phyloP scores from a whole-genome alignment of 1,140 invertebrate genomes.

The Meteorus sp. region DNA sequence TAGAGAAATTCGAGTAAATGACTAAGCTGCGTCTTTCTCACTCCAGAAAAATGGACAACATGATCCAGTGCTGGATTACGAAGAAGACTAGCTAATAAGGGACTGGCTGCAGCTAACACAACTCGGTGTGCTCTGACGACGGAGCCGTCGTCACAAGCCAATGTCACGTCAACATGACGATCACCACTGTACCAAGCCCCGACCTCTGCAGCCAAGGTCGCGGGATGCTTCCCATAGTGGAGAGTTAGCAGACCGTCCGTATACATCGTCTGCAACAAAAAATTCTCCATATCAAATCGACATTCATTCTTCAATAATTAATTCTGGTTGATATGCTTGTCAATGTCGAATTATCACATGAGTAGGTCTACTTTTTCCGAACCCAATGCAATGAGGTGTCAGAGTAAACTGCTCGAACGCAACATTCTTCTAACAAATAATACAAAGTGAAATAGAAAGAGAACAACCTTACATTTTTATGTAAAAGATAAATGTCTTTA shows the following conservation, averaged over 20 bases:
- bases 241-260: conserved; percentile 74
- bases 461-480: no score
- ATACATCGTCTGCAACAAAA: conserved; percentile 58
- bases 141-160: conserved; percentile 78
- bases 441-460: no score
- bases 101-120: conserved; percentile 81
- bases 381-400: no score
- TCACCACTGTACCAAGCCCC: conserved; percentile 80
- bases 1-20: conserved; percentile 81
- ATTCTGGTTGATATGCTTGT: background rate
- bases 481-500: no score
- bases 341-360: no score
- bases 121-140: conserved; percentile 76
- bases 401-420: no score
- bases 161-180: conserved; percentile 77
- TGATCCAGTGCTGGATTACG: conserved; percentile 67
- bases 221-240: conserved; percentile 87
- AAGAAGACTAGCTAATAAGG: conserved; percentile 77
- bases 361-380: no score
- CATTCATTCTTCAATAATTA: background rate
- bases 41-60: conserved; percentile 80
- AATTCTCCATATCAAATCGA: no score
- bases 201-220: conserved; percentile 83
- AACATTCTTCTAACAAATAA: no score
- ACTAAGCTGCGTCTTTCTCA: conserved; percentile 73